Conservation (phyloP, 1,140 invertebrate genomes). For the Neotoxoptera formosana region DNA sequence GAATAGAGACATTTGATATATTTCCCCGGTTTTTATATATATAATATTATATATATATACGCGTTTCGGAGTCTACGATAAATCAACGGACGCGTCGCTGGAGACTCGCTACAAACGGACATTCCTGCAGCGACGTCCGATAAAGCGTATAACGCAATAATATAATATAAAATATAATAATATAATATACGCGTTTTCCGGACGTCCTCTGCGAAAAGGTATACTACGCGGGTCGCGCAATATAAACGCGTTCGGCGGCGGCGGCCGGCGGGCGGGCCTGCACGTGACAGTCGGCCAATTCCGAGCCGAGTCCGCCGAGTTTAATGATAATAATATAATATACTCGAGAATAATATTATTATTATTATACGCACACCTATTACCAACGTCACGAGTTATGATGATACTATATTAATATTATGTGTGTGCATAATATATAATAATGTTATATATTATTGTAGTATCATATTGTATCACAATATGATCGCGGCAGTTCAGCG, state of each 20-base stretch:
- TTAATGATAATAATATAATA: neutral
- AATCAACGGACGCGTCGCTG: constrained; percentile 30
- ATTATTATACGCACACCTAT: neutral
- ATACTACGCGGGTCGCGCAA: neutral
- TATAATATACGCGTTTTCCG: neutral
- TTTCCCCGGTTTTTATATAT: constrained; percentile 33
- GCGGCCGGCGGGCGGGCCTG: neutral
- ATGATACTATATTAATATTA: too few species aligned
- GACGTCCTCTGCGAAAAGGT: neutral
- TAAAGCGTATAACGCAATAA: constrained; percentile 26
- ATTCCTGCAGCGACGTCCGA: neutral
- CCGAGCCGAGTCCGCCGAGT: neutral
- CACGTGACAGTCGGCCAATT: neutral
- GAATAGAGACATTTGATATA: constrained; percentile 33
- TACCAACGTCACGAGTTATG: neutral
- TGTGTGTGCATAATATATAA: too few species aligned
- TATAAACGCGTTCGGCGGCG: neutral
- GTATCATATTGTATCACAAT: neutral
- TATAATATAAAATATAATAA: neutral
- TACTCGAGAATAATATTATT: neutral
- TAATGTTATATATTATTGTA: neutral
- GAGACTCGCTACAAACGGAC: neutral
- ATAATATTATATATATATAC: neutral
- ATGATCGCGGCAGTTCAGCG: neutral
- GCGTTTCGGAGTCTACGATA: neutral